phyloP scores from a whole-genome alignment of 2,113 vertebrate species.

The Strix uralensis region DNA sequence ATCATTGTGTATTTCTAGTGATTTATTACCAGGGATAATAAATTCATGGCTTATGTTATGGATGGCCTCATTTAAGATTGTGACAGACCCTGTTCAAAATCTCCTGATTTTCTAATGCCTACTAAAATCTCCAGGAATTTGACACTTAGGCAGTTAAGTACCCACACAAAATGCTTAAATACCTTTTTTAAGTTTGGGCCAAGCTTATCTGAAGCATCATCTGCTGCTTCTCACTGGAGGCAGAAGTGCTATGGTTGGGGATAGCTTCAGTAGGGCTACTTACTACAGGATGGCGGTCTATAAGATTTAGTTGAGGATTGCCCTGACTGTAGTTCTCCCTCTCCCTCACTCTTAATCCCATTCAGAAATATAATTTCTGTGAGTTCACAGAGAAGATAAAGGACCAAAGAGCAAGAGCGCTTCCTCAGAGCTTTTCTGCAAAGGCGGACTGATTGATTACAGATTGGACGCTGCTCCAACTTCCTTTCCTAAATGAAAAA shows the following conservation, averaged over 20 bases:
- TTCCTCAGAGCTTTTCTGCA: conserved; percentile 52
- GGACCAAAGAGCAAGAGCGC: conserved; percentile 34
- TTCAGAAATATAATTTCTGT: conserved; percentile 49
- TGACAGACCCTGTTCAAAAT: background rate
- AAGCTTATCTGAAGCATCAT: background rate
- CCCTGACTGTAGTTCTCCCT: background rate
- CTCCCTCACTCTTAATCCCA: background rate
- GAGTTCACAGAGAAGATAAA: conserved; percentile 50
- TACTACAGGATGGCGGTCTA: fast-evolving
- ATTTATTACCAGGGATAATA: conserved; percentile 9
- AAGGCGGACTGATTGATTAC: conserved; percentile 69
- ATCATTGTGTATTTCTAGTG: background rate
- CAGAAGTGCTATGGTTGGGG: background rate
- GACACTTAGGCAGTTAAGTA: background rate
- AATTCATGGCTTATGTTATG: background rate
- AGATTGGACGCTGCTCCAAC: conserved; percentile 56
- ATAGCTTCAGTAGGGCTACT: background rate
- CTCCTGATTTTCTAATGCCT: background rate
- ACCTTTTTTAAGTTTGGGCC: background rate
- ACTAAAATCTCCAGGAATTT: background rate
- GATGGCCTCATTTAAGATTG: background rate
- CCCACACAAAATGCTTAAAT: background rate
- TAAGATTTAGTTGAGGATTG: background rate
- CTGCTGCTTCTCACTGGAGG: background rate
- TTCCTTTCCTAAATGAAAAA: conserved; percentile 74